Base-by-base conservation (phyloP, 2,888 invertebrate genomes). In the Saturnia japonica region DNA sequence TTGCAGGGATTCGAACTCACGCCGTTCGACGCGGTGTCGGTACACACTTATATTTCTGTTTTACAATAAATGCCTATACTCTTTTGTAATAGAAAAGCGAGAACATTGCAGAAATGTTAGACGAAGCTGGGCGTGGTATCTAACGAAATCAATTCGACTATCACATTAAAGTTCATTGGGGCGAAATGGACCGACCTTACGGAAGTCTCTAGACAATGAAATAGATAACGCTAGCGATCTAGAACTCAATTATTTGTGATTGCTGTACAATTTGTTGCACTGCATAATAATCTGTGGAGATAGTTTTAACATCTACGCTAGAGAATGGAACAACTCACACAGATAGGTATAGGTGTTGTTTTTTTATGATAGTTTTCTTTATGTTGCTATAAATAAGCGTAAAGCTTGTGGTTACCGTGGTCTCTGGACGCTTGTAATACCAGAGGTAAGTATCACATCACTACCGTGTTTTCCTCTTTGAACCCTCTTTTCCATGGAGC, bases 171-270 rank as follows among this genome's bases (percentile, higher is more conserved):
- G 70, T 67, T 70, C 70, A 68, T 57, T 68, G 70, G 68, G 67
- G 68, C 72, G 28, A 75, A 80, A 78, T 82, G 78, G 80, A 80
- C 77, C 76, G 76, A 80, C 80, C 79, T 77, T 74, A 74, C 57
- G 70, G 75, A 75, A 77, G 76, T 79, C 78, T 81, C 80, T 80
- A 76, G 75, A 82, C 80, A 81, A 70, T 77, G 76, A 79, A 79
- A 72, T 77, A 77, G 80, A 79, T 78, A 83, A 80, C 82, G 82
- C 85, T 82, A 82, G 74, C 79, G 77, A 80, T 81, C 78, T 78
- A 76, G 66, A 80, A 80, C 80, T 78, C 83, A 82, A 84, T 84
- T 82, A 81, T 80, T 80, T 82, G 76, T 78, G 82, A 84, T 84
- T 84, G 79, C 82, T 68, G 67, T 76, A 73, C 71, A 79, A 75